Evolutionary conservation across 2,113 vertebrate species (phyloP).

Genomic region (Gymnobelideus leadbeateri): DNA sequence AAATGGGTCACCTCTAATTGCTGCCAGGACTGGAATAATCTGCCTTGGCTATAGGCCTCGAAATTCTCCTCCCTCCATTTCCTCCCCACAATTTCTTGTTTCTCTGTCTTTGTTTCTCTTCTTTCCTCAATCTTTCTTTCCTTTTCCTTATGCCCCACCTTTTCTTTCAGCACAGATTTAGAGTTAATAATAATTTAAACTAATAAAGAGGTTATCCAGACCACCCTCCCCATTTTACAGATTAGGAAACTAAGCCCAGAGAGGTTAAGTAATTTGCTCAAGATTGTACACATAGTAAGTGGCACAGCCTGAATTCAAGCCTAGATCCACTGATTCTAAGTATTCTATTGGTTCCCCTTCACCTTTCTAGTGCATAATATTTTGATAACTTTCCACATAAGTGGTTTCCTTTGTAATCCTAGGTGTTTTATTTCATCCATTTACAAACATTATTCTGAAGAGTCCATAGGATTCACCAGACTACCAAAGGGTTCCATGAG

Average conservation of each 20-base stretch:
- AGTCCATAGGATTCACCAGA: background rate
- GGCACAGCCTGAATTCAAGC: background rate
- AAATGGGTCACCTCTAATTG: slow-evolving; percentile 58
- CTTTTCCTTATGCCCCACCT: background rate
- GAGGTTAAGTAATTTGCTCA: background rate
- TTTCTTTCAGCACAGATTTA: background rate
- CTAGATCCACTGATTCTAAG: background rate
- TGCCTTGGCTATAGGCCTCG: slow-evolving; percentile 2
- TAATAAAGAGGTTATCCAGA: background rate
- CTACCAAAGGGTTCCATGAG: background rate
- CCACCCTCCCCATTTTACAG: background rate
- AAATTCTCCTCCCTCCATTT: background rate
- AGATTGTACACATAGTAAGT: background rate
- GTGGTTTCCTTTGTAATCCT: background rate
- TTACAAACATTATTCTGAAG: background rate
- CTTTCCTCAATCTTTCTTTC: background rate
- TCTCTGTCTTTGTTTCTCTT: slow-evolving; percentile 27
- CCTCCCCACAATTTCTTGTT: slow-evolving; percentile 1
- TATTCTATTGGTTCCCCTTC: too few species aligned
- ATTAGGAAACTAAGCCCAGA: background rate
- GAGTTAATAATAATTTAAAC: background rate
- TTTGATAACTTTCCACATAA: background rate
- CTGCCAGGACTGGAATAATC: slow-evolving; percentile 44
- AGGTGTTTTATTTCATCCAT: background rate
- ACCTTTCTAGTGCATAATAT: too few species aligned